Base-by-base conservation (phyloP, 2,888 invertebrate species). In the Agonopterix arenella region DNA sequence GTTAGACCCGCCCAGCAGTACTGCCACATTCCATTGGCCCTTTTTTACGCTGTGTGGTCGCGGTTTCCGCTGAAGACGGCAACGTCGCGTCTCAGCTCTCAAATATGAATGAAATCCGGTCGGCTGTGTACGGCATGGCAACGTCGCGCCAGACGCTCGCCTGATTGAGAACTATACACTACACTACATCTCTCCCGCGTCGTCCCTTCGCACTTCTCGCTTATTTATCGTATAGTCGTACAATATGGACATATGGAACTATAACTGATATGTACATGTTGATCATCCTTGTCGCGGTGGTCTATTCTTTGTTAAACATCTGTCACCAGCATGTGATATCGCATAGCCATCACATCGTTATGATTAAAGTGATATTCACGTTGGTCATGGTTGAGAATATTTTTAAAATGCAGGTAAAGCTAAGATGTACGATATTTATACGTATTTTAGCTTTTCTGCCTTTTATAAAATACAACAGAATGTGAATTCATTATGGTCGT, bases 81-180 rank as follows among this genome's bases (percentile, higher is more conserved):
- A 88, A 89, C 88, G 84, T 74, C 84, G 86, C 84, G 74, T 78
- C 76, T 86, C 80, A 88, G 84, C 74, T 78, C 76, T 86, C 80
- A 88, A 84, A 89, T 89, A 89, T 89, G 89, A 89, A 89, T 89
- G 89, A 89, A 88, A 86, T 84, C 88, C 84, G 81, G 85, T 84
- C 81, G 83, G 68, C 80, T 67, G 76, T 71, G 82, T 69, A 63
- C 86, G 79, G 82, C 52, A 68, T 59, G 89, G 89, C 89, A 89
- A 89, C 88, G 81, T 76, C 79, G 88, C 89, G 57, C 76, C 81
- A 85, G 86, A 83, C 86, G 81, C 75, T 70, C 66, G 79, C 76
- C 77, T 81, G 86, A 89, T 88, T 89, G 83, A 88, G 88, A 84
- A 86, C 76, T 40, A n/a, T 40, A 28, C 28, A 28, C 28, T 28